These are phyloP conservation scores for Mesembrinibis cayennensis DNA, from an alignment of 2,113 vertebrate species.

Conservation along the genomic window DNA sequence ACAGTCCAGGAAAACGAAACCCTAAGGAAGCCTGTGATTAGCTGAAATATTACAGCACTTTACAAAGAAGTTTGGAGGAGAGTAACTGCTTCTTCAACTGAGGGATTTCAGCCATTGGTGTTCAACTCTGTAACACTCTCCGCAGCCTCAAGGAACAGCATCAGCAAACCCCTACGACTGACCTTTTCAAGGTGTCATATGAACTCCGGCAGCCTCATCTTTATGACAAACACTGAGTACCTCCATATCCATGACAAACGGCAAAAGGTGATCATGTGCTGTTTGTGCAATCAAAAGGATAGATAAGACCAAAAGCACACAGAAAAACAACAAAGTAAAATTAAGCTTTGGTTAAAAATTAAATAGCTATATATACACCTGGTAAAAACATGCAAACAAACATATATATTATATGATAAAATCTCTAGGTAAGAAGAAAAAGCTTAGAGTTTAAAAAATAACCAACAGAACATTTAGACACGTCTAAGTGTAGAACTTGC, in stretches of 20 bases:
- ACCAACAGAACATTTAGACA: neutral
- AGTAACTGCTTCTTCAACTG: neutral
- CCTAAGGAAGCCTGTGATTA: neutral
- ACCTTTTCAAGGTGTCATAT: neutral
- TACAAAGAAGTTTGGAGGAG: neutral
- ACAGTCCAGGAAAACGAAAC: neutral
- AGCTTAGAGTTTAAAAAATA: neutral
- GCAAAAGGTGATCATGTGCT: neutral
- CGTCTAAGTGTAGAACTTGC: neutral
- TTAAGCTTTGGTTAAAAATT: slow-evolving; percentile 50
- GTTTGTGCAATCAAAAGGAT: neutral
- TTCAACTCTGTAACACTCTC: neutral
- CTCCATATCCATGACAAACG: neutral
- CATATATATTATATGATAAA: neutral
- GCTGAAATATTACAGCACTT: neutral
- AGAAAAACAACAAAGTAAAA: neutral
- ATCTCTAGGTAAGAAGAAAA: neutral
- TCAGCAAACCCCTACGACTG: neutral
- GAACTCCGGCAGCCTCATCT: neutral
- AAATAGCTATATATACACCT: neutral
- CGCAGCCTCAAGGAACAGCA: neutral
- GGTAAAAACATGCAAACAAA: neutral
- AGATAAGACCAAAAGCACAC: neutral
- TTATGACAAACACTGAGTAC: neutral
- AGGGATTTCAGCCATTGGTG: neutral